Percentiles rank a stretch among this genome's conserved stretches.
Conservation (phyloP, 2,888 invertebrate genomes). For the Scaptomyza polygonia region DNA sequence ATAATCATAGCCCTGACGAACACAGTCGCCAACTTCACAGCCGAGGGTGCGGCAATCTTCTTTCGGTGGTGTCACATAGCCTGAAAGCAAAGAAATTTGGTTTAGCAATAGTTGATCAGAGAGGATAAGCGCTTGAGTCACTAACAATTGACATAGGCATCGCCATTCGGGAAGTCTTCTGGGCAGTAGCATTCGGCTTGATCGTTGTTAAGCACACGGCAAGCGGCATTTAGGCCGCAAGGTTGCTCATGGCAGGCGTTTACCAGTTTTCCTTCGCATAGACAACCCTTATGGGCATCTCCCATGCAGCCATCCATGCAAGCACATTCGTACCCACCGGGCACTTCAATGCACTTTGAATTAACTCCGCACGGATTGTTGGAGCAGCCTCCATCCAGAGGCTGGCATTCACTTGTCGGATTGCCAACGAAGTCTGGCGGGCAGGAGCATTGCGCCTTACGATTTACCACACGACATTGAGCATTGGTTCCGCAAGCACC, state of each 20-base stretch:
- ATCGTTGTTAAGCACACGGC: slow-evolving; percentile 88
- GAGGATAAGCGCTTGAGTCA: slow-evolving; percentile 55
- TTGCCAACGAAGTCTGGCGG: slow-evolving; percentile 90
- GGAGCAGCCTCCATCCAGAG: slow-evolving; percentile 89
- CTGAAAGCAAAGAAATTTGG: slow-evolving; percentile 41
- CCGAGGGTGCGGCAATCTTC: slow-evolving; percentile 93
- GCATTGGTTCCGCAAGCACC: slow-evolving; percentile 93
- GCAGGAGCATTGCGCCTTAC: slow-evolving; percentile 91
- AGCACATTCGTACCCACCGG: slow-evolving; percentile 92
- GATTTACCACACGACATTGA: slow-evolving; percentile 91
- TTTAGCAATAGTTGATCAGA: background rate
- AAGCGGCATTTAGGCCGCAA: slow-evolving; percentile 93
- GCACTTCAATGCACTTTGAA: slow-evolving; percentile 91
- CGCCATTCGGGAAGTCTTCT: slow-evolving; percentile 91
- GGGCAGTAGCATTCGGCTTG: slow-evolving; percentile 94
- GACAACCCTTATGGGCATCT: slow-evolving; percentile 91
- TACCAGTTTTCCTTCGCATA: slow-evolving; percentile 88
- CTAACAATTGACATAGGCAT: slow-evolving; percentile 94
- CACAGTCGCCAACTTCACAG: slow-evolving; percentile 93
- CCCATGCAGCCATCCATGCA: slow-evolving; percentile 92
- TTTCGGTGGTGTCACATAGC: slow-evolving; percentile 83
- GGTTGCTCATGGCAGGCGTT: slow-evolving; percentile 91
- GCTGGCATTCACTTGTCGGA: slow-evolving; percentile 88
- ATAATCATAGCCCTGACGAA: slow-evolving; percentile 92
- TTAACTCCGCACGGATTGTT: slow-evolving; percentile 94